Base-by-base conservation (phyloP, 2,113 vertebrate species). In the Motacilla tschutschensis region DNA sequence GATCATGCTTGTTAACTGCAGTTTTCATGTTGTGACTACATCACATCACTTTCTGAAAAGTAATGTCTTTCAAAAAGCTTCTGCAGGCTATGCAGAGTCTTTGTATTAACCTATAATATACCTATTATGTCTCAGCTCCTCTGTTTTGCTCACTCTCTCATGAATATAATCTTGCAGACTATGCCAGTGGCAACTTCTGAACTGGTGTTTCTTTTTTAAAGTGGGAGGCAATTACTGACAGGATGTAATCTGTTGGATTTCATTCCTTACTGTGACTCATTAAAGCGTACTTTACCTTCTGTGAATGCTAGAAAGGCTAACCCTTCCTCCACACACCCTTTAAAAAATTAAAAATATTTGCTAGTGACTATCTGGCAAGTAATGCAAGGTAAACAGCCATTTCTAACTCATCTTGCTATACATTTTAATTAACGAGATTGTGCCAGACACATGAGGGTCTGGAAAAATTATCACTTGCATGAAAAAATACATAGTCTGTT, bases 51-150 rank as follows among this genome's bases (percentile, higher is more conserved):
- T 89, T 78, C 77, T 53, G 62, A 78, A 74, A 88, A 83, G 24
- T 64, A 78, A 67, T 40, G 65, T 17, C 48, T 93, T 86, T 89
- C 70, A 60, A 58, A 89, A 86, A 69, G 59, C 44, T 87, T 82
- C 83, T 65, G 64, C 62, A 82, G 79, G 67, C 74, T 81, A 71
- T 57, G 21, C 7, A 54, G 35, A 15, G 51, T 64, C 58, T 81
- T 80, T 38, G 22, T 72, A 74, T 79, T 88, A 88, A 83, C 58
- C 48, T 90, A 3, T 60, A 75, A 81, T 50, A n/a, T 12, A 65
- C 8, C 21, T 76, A 14, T 81, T 79, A 72, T 31, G 47, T 54
- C 35, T 79, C 62, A 81, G 22, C 21, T 88, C 25, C 46, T 71
- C 63, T 76, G 46, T 78, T 91, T 88, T 80, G 21, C 70, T 91